Percentiles rank a stretch among this genome's conserved stretches.
These are phyloP conservation scores for Dasypus novemcinctus DNA, from an alignment of 2,113 vertebrate genomes.

Conservation along the genomic window DNA sequence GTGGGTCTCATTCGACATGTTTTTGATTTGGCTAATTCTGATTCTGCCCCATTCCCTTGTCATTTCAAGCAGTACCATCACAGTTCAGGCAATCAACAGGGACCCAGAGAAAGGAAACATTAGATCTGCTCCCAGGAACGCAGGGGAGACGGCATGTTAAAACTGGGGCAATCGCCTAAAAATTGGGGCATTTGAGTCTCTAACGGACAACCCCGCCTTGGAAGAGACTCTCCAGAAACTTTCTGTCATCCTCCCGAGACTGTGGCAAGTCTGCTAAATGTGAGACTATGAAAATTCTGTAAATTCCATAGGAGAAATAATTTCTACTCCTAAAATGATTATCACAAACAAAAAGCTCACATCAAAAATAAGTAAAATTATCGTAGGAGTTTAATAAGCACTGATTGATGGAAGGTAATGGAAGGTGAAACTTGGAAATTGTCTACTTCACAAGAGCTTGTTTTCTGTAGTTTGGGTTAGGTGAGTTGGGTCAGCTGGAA, in stretches of 20 bases:
- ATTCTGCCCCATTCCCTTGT: slow-evolving; percentile 32
- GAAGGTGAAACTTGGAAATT: background rate
- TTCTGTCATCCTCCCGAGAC: background rate
- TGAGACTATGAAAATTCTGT: background rate
- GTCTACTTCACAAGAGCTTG: background rate
- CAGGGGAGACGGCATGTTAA: slow-evolving; percentile 41
- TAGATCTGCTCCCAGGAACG: background rate
- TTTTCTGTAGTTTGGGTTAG: background rate
- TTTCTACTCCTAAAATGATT: background rate
- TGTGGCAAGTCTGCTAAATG: background rate
- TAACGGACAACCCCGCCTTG: background rate
- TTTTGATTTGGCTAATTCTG: slow-evolving; percentile 39
- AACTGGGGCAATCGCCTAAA: slow-evolving; percentile 28
- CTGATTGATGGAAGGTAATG: background rate
- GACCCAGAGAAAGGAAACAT: slow-evolving; percentile 13
- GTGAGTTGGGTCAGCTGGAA: background rate
- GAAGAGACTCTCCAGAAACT: background rate
- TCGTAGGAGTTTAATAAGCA: background rate
- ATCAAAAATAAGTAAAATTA: background rate
- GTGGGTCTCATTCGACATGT: background rate
- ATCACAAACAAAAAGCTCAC: slow-evolving; percentile 21
- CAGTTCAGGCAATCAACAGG: slow-evolving; percentile 50
- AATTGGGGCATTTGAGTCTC: slow-evolving; percentile 37
- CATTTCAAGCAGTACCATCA: slow-evolving; percentile 1
- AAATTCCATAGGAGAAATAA: background rate